phyloP scores from a whole-genome alignment of 2,888 invertebrate genomes.

The Pandemis cinnamomeana region DNA sequence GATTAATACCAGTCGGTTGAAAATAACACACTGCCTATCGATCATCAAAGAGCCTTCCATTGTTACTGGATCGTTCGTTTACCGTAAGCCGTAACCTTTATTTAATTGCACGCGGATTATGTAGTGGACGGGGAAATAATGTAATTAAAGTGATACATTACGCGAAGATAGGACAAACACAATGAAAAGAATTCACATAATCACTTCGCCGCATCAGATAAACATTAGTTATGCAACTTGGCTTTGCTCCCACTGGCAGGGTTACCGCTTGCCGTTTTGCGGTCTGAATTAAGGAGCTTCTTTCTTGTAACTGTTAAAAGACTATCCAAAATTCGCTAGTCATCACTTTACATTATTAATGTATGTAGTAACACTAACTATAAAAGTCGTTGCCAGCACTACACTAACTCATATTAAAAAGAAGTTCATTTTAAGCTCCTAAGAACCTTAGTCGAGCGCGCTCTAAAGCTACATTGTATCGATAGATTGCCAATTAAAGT shows the following conservation, averaged over 20 bases:
- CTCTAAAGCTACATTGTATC: constrained; percentile 29
- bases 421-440: background rate
- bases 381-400: background rate
- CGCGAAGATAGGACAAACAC: constrained; percentile 48
- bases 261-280: constrained; percentile 22
- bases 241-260: constrained; percentile 26
- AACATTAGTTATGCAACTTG: constrained; percentile 58
- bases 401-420: background rate
- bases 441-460: background rate
- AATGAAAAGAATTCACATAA: constrained; percentile 58
- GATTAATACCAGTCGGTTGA: constrained; percentile 27
- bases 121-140: constrained; percentile 45
- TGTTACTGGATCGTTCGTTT: constrained; percentile 32
- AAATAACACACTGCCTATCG: constrained; percentile 33
- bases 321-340: background rate
- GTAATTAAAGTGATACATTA: constrained; percentile 49
- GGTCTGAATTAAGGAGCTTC: background rate
- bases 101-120: constrained; percentile 37
- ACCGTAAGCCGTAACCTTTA: constrained; percentile 32
- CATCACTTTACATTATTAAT: background rate
- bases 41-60: constrained; percentile 38
- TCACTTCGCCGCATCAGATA: constrained; percentile 57
- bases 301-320: background rate
- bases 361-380: background rate
- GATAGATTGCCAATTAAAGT: constrained; percentile 42